These are phyloP conservation scores for Chaetops frenatus DNA, from an alignment of 2,113 vertebrate species.

Conservation along the genomic window DNA sequence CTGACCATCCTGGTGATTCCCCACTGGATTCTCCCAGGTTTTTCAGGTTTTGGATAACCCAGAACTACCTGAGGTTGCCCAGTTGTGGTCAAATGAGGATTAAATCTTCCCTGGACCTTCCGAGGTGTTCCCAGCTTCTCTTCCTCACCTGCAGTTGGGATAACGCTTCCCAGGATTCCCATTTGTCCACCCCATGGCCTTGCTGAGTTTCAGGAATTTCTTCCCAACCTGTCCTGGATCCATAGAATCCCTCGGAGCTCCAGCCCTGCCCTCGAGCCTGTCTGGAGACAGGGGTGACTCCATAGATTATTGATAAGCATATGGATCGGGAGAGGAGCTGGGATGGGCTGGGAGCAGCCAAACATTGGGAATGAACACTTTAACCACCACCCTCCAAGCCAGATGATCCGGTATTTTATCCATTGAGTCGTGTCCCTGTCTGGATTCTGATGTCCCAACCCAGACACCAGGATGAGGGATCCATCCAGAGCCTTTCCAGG, in stretches of 20 bases:
- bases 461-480: background rate
- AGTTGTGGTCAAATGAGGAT: background rate
- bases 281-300: background rate
- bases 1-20: background rate
- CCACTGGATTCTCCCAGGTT: background rate
- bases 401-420: background rate
- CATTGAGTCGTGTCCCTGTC: background rate
- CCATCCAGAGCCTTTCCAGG: background rate
- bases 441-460: background rate
- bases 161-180: background rate
- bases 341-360: background rate
- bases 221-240: background rate
- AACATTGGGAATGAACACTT: background rate
- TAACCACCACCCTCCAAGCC: rapidly evolving
- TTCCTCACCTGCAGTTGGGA: background rate
- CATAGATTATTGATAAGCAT: background rate
- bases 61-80: background rate
- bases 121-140: background rate
- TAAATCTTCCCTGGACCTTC: background rate
- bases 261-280: background rate
- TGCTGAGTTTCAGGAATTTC: background rate
- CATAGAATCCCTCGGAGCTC: background rate
- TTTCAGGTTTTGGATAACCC: background rate
- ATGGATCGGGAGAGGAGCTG: background rate
- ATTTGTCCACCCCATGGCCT: background rate